Evolutionary conservation across 2,113 vertebrate genomes (phyloP), one percentile per base, ranked within the genome.

Genomic region (Percopsis transmontana): DNA sequence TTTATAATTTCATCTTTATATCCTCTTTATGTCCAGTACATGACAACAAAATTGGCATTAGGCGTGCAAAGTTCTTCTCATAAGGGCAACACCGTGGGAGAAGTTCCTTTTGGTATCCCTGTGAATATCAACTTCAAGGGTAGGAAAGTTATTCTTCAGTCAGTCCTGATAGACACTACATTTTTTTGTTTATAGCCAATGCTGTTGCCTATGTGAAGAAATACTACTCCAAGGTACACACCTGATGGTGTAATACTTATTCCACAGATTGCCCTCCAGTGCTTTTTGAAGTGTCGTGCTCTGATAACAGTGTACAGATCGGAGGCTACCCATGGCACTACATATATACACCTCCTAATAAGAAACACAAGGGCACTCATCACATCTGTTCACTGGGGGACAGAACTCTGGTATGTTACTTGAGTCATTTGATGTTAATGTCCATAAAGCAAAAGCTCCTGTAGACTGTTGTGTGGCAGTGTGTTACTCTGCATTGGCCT

Each of bases 241-340:
- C 15, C n/a, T 16, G 45, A 47, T 20, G 33, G 10, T 86, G 62
- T 88, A 61, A 68, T 81, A 72, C 0, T 86, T 80, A 24, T 75
- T 16, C 21, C 79, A 57, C 89, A 98, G 96, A 95, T 72, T 87
- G 80, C 0, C 95, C 92, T 51, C 93, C 94, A n/a, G 86, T 95
- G 70, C 91, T 99, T 69, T 98, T 99, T 82, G 95, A 98, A 85
- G 93, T 96, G 60, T 92, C 92, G 48, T 96, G 94, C 58, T 90
- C 94, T 83, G 92, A 94, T 79, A 95, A 93, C 53, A 92, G 94
- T 45, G 91, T 99, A 83, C 95, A 98, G 88, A 95, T 99, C 52
- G 97, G 97, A 85, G 96, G 96, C 66, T 93, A 93, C 74, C 97
- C 97, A 24, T 99, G 96, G 95, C 95, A 99, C 88, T 98, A 94